These are phyloP conservation scores for Bombylius discolor DNA, from an alignment of 2,888 invertebrate species.

Conservation along the genomic window DNA sequence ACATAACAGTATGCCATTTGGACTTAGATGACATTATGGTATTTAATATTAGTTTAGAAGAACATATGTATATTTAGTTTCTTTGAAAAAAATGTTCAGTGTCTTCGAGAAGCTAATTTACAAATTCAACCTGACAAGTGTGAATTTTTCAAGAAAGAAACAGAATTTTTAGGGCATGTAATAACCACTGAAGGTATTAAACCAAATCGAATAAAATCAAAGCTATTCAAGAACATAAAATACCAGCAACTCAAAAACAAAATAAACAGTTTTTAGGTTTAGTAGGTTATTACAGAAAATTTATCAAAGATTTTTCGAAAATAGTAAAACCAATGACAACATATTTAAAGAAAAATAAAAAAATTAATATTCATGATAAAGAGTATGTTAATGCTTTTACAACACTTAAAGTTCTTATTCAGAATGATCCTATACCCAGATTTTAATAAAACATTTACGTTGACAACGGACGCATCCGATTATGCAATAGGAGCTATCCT, in stretches of 20 bases:
- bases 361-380: constrained; percentile 6
- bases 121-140: no score
- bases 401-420: constrained; percentile 9
- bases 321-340: constrained; percentile 3
- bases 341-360: constrained; percentile 8
- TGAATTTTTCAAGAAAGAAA: no score
- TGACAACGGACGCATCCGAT: constrained; percentile 11
- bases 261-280: constrained; percentile 18
- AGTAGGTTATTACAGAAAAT: constrained; percentile 15
- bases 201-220: constrained; percentile 20
- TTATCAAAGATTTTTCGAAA: constrained; percentile 5
- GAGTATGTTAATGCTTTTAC: constrained; percentile 10
- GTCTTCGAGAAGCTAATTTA: constrained; percentile 1
- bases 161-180: constrained; percentile 16
- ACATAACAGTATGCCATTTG: constrained; percentile 13
- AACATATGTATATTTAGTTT: constrained; percentile 19
- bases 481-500: constrained; percentile 8
- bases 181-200: constrained; percentile 19
- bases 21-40: constrained; percentile 22
- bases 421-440: constrained; percentile 6
- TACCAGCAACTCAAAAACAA: constrained; percentile 15
- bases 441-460: constrained; percentile 5
- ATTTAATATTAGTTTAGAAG: constrained; percentile 11
- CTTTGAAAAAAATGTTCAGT: constrained; percentile 6
- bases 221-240: constrained; percentile 15